phyloP scores from a whole-genome alignment of 1,140 invertebrate species.

The Apis dorsata region DNA sequence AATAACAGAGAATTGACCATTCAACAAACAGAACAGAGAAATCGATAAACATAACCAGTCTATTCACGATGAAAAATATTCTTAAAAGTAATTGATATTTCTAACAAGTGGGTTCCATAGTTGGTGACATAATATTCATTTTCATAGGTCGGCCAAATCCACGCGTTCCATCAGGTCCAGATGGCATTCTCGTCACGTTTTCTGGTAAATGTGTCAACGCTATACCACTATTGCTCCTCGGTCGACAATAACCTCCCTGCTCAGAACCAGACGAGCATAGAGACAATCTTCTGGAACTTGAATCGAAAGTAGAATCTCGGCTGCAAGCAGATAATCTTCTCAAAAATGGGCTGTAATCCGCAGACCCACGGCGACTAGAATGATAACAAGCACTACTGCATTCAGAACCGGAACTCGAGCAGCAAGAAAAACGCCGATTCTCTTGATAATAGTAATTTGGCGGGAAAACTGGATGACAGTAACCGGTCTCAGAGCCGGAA shows the following conservation, averaged over 20 bases:
- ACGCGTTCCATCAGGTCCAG: slow-evolving; percentile 90
- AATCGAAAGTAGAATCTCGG: slow-evolving; percentile 77
- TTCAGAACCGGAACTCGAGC: slow-evolving; percentile 72
- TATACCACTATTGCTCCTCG: slow-evolving; percentile 81
- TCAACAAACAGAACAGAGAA: background rate
- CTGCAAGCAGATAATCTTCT: slow-evolving; percentile 81
- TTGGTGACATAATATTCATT: slow-evolving; percentile 51
- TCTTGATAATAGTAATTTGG: slow-evolving; percentile 69
- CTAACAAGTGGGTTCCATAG: slow-evolving; percentile 50
- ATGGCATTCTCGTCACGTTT: slow-evolving; percentile 88
- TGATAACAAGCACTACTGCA: slow-evolving; percentile 67
- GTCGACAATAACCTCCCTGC: slow-evolving; percentile 69
- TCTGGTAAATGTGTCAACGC: slow-evolving; percentile 81
- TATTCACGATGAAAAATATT: background rate
- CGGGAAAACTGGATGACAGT: slow-evolving; percentile 71
- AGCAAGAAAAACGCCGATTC: slow-evolving; percentile 74
- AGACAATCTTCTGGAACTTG: slow-evolving; percentile 68
- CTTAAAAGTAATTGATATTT: background rate
- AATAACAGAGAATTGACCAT: background rate
- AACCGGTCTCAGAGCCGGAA: slow-evolving; percentile 75
- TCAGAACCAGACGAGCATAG: slow-evolving; percentile 74
- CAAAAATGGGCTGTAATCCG: slow-evolving; percentile 74
- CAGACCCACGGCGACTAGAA: slow-evolving; percentile 70
- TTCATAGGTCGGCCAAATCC: slow-evolving; percentile 83
- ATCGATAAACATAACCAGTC: background rate